Conservation (phyloP, 2,113 vertebrate genomes). For the Pyrgilauda ruficollis region DNA sequence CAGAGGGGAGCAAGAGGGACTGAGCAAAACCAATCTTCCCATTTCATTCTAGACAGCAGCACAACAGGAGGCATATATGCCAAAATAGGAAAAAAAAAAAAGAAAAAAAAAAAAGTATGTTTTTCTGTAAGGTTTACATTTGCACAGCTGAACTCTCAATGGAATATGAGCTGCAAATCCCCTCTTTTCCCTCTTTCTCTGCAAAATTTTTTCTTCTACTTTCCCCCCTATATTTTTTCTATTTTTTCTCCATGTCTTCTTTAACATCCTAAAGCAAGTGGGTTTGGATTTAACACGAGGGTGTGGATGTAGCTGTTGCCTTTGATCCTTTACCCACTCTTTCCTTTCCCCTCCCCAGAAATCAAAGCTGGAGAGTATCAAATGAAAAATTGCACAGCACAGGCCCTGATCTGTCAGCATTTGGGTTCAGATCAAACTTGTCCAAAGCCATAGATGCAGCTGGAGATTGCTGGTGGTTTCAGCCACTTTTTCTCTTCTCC, state of each 20-base stretch:
- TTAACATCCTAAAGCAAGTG: background rate
- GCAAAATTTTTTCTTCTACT: background rate
- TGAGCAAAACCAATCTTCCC: background rate
- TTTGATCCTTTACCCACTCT: slow-evolving; percentile 37
- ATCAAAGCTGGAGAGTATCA: slow-evolving; percentile 40
- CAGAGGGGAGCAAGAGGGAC: background rate
- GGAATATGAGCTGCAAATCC: background rate
- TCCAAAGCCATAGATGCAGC: slow-evolving; percentile 47
- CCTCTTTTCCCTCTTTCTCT: background rate
- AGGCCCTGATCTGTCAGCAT: slow-evolving; percentile 41
- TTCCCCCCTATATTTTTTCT: background rate
- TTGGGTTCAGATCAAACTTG: slow-evolving; percentile 21
- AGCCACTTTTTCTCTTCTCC: background rate
- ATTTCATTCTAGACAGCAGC: background rate
- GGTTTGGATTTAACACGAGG: background rate
- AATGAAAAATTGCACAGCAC: slow-evolving; percentile 29
- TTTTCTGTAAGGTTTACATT: background rate
- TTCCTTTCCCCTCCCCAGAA: slow-evolving; percentile 43
- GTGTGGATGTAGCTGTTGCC: background rate
- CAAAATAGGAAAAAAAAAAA: background rate
- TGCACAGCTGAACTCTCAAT: background rate
- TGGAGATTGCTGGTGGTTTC: slow-evolving; percentile 45
- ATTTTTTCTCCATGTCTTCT: background rate
- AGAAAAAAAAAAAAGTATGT: background rate
- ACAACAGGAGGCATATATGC: background rate